Evolutionary conservation across 1,140 invertebrate species (phyloP), one percentile per base, ranked within the genome.

Genomic region (Mizuhopecten yessoensis): DNA sequence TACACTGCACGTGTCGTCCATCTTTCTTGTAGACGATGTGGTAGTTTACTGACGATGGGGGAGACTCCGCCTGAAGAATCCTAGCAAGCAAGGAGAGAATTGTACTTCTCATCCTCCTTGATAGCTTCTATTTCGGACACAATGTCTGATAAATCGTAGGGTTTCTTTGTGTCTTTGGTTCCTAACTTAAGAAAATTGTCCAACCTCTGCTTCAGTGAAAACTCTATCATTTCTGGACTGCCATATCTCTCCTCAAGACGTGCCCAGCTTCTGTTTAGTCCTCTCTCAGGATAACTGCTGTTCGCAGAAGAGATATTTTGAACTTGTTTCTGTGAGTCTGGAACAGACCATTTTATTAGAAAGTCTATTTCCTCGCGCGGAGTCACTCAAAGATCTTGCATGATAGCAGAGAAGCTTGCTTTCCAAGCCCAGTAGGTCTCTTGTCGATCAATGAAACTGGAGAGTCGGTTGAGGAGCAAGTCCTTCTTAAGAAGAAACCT

Each of bases 401-500:
- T 89, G 7, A 91, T 88, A 11, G 39, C 5, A 2, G n/a, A 33
- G 75, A 89, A 91, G 20, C 49, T 86, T 13, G 36, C 39, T 87
- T 91, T 91, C 91, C 91, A 91, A 10, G 39, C 9, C 1, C 57
- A 34, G 89, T 87, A 91, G 20, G 57, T 15, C 33, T 91, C 91
- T 45, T 88, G 91, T 34, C 87, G 34, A 33, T 91, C 91, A 33
- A 89, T 86, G 39, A 91, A 91, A 0, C 0, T 17, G 11, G 39
- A 34, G 0, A 91, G 23, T 42, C 87, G 34, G 33, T 36, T 11
- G 7, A 91, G 17, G 0, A 91, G 23, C 0, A 90, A 17, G 29
- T 91, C 91, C 33, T 91, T 91, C n/a, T 87, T n/a, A n/a, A n/a
- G n/a, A n/a, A n/a, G n/a, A n/a, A n/a, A n/a, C n/a, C n/a, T n/a